Conservation (phyloP, 2,113 vertebrate species). For the Galbula dea region DNA sequence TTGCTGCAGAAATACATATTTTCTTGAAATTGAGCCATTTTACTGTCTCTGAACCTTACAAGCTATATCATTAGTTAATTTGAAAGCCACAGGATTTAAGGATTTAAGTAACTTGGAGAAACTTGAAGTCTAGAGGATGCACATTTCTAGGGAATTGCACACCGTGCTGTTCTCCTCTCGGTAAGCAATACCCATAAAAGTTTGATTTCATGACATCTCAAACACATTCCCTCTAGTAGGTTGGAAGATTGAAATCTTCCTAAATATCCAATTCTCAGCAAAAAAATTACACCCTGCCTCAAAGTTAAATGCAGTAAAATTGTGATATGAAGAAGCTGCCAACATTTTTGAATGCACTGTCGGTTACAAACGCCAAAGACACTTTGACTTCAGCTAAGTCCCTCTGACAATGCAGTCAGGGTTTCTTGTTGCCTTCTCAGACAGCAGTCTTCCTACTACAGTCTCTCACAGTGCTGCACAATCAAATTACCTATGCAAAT, state of each 20-base stretch:
- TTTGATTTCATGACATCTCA: not conserved
- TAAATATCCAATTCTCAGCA: not conserved
- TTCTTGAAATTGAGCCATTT: constrained; percentile 11
- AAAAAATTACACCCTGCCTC: not conserved
- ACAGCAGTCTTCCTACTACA: not conserved
- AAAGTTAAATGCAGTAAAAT: not conserved
- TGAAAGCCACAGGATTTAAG: not conserved
- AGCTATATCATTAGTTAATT: not conserved
- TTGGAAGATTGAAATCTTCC: not conserved
- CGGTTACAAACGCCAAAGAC: not conserved
- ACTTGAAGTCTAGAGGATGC: not conserved
- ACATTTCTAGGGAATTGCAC: not conserved
- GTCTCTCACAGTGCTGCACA: not conserved
- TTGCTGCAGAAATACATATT: not conserved
- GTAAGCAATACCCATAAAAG: not conserved
- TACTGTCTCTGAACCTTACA: not conserved
- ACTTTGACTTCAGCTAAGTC: not conserved
- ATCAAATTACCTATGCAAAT: not conserved
- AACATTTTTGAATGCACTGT: not conserved
- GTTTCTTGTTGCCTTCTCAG: not conserved
- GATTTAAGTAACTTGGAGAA: not conserved
- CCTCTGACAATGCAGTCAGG: not conserved
- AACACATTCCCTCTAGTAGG: not conserved
- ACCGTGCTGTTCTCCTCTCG: not conserved
- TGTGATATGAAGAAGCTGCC: not conserved